Percentiles rank a stretch among this genome's conserved stretches.
Evolutionary conservation across 2,797 vertebrate species (phyloP).

Genomic region (Furcifer pardalis): DNA sequence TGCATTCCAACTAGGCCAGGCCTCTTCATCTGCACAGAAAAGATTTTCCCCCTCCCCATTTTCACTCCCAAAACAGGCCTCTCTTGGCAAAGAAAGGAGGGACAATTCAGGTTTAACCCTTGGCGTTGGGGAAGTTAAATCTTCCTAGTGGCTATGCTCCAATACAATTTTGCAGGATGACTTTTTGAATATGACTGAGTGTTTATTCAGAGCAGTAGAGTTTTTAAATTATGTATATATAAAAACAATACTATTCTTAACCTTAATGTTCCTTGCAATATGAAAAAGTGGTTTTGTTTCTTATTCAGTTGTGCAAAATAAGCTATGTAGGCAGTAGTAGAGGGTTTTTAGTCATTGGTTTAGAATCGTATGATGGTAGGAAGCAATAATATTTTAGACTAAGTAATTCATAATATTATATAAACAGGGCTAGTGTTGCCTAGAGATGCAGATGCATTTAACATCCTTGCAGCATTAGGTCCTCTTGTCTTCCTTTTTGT

Average conservation of each 20-base stretch:
- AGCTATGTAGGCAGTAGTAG: background rate
- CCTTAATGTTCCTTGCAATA: background rate
- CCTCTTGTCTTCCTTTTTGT: background rate
- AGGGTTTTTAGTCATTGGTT: background rate
- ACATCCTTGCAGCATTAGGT: background rate
- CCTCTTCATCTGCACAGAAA: background rate
- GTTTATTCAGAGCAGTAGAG: background rate
- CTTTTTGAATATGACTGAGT: background rate
- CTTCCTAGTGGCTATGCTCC: too few species aligned
- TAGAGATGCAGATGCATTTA: background rate
- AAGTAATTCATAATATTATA: background rate
- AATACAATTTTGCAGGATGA: background rate
- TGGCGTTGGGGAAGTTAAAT: too few species aligned
- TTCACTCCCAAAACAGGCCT: background rate
- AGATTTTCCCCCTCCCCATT: too few species aligned
- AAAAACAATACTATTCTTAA: background rate
- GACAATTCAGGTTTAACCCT: background rate
- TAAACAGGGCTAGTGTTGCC: background rate
- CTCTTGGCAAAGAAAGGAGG: background rate
- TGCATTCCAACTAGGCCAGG: background rate
- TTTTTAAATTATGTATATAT: background rate
- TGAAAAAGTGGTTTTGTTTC: background rate
- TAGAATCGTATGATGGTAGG: background rate
- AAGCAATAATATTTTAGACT: background rate
- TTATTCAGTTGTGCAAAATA: background rate